phyloP scores from a whole-genome alignment of 2,888 invertebrate genomes.

The Tipula helvola region DNA sequence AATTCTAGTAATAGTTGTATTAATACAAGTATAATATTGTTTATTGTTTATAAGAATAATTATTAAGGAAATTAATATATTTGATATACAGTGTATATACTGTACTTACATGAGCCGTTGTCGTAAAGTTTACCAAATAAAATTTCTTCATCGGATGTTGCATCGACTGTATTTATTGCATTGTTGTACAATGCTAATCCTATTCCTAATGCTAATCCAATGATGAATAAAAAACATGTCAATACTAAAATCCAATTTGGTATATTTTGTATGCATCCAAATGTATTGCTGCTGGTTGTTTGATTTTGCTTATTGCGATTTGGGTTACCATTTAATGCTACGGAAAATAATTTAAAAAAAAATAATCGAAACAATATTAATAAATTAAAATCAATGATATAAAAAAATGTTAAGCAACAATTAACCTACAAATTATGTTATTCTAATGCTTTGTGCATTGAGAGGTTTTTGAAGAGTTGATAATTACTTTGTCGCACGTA shows the following conservation, averaged over 20 bases:
- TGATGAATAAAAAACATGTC: slow-evolving; percentile 15
- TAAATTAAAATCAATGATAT: background rate
- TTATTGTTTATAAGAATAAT: background rate
- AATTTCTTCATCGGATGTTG: background rate
- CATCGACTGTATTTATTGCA: background rate
- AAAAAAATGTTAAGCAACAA: too few species aligned
- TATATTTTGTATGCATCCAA: background rate
- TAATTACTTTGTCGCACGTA: too few species aligned
- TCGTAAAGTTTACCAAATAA: slow-evolving; percentile 32
- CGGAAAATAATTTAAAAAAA: background rate
- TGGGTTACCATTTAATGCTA: background rate
- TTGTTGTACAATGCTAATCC: slow-evolving; percentile 19
- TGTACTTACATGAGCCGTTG: slow-evolving; percentile 30
- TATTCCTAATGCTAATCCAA: slow-evolving; percentile 23
- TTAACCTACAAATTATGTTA: too few species aligned
- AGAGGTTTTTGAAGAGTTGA: too few species aligned
- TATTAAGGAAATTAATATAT: slow-evolving; percentile 15
- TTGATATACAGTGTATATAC: too few species aligned
- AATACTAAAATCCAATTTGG: background rate
- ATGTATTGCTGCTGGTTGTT: background rate
- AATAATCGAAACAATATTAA: background rate
- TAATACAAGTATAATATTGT: background rate
- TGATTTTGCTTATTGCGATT: background rate
- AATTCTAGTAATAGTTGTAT: background rate
- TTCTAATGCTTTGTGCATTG: too few species aligned